phyloP scores from a whole-genome alignment of 2,113 vertebrate species.

The Alosa alosa region DNA sequence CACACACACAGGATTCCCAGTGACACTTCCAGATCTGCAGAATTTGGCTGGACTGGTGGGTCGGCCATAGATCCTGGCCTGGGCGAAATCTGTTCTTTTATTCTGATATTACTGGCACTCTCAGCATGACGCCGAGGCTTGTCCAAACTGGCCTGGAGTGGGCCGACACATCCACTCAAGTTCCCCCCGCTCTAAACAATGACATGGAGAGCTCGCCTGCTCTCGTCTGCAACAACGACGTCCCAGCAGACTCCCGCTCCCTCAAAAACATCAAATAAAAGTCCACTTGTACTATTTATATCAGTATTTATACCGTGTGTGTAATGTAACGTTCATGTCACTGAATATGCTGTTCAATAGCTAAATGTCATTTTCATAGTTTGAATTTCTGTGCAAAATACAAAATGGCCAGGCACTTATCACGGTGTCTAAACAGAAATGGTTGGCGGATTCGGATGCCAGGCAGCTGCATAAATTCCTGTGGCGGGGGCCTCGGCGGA shows the following conservation, averaged over 20 bases:
- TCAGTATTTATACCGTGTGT: not conserved
- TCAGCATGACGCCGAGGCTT: constrained; percentile 7
- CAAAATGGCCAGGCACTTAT: not conserved
- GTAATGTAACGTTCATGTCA: not conserved
- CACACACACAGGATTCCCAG: constrained; percentile 31
- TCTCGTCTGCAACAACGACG: not conserved
- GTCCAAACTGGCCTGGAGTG: constrained; percentile 15
- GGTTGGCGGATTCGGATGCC: not conserved
- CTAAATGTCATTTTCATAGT: not conserved
- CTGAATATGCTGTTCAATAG: not conserved
- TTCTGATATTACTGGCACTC: constrained; percentile 38
- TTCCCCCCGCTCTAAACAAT: not conserved
- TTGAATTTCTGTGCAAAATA: not conserved
- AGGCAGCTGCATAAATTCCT: constrained; percentile 1
- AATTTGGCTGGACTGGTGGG: constrained; percentile 35
- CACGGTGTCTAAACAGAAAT: not conserved
- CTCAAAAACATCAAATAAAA: not conserved
- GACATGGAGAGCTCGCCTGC: not conserved
- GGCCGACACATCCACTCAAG: not conserved
- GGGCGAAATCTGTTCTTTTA: constrained; percentile 47
- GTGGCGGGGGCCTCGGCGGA: not conserved
- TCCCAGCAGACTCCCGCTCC: not conserved
- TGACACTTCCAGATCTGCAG: constrained; percentile 42
- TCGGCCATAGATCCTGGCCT: constrained; percentile 40
- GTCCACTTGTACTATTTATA: not conserved